Evolutionary conservation across 2,113 vertebrate genomes (phyloP).

Genomic region (Okapia johnstoni): DNA sequence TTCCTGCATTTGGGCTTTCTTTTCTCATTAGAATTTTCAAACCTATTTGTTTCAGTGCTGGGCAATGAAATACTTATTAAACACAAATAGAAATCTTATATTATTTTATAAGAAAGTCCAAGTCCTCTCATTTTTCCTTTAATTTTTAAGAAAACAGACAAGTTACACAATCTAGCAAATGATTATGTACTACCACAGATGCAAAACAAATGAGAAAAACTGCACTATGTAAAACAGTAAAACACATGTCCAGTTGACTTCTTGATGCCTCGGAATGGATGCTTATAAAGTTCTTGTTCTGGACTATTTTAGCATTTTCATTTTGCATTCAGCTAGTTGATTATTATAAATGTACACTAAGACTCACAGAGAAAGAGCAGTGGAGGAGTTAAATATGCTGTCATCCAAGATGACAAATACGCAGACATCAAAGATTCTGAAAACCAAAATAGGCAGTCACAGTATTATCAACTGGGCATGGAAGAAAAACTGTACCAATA

Average conservation of each 20-base stretch:
- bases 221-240: not conserved
- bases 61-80: not conserved
- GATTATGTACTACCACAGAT: not conserved
- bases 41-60: not conserved
- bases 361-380: not conserved
- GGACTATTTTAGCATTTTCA: not conserved
- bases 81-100: not conserved
- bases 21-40: not conserved
- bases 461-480: not conserved
- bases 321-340: not conserved
- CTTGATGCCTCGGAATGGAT: not conserved
- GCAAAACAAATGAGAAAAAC: constrained; percentile 29
- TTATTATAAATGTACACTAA: not conserved
- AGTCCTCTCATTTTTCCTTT: constrained; percentile 16
- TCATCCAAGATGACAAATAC: not conserved
- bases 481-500: not conserved
- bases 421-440: not conserved
- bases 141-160: constrained; percentile 29
- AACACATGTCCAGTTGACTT: not conserved
- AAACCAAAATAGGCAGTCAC: not conserved
- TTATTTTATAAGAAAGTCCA: not conserved
- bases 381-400: not conserved
- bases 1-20: not conserved
- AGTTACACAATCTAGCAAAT: not conserved
- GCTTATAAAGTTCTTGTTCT: constrained; percentile 3